Conservation (phyloP, 2,113 vertebrate species). For the Ptyas mucosa region DNA sequence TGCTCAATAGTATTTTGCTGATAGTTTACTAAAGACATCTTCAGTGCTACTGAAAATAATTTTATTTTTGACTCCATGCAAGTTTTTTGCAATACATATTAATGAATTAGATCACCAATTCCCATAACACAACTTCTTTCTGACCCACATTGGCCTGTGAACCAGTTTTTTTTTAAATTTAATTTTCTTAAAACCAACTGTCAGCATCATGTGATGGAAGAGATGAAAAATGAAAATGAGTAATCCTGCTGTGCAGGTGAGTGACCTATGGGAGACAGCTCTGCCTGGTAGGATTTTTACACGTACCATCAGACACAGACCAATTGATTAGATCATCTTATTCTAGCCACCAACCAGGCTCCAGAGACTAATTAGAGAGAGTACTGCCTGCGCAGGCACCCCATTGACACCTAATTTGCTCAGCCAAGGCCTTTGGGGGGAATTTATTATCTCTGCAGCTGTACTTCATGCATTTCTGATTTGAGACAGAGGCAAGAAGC, state of each 20-base stretch:
- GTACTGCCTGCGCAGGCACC: slow-evolving; percentile 81
- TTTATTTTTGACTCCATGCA: slow-evolving; percentile 65
- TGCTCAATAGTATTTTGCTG: slow-evolving; percentile 32
- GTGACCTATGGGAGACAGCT: slow-evolving; percentile 80
- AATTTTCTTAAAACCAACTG: slow-evolving; percentile 78
- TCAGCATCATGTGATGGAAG: slow-evolving; percentile 74
- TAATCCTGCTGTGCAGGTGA: slow-evolving; percentile 76
- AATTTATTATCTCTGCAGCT: slow-evolving; percentile 85
- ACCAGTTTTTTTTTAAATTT: slow-evolving; percentile 77
- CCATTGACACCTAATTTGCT: slow-evolving; percentile 89
- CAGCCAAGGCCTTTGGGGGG: slow-evolving; percentile 83
- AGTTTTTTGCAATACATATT: slow-evolving; percentile 70
- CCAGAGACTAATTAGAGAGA: slow-evolving; percentile 87
- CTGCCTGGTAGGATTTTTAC: slow-evolving; percentile 77
- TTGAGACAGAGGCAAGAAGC: slow-evolving; percentile 73
- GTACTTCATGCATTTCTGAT: slow-evolving; percentile 82
- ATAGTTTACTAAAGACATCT: slow-evolving; percentile 45
- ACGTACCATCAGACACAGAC: slow-evolving; percentile 79
- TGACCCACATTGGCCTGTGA: slow-evolving; percentile 75
- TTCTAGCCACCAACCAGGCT: slow-evolving; percentile 84
- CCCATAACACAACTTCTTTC: slow-evolving; percentile 78
- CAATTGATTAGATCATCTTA: slow-evolving; percentile 86
- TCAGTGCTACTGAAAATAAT: slow-evolving; percentile 48
- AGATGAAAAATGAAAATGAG: slow-evolving; percentile 81
- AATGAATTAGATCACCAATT: slow-evolving; percentile 75